These are phyloP conservation scores for Chiloscyllium plagiosum DNA, from an alignment of 2,113 vertebrate species.

Conservation along the genomic window DNA sequence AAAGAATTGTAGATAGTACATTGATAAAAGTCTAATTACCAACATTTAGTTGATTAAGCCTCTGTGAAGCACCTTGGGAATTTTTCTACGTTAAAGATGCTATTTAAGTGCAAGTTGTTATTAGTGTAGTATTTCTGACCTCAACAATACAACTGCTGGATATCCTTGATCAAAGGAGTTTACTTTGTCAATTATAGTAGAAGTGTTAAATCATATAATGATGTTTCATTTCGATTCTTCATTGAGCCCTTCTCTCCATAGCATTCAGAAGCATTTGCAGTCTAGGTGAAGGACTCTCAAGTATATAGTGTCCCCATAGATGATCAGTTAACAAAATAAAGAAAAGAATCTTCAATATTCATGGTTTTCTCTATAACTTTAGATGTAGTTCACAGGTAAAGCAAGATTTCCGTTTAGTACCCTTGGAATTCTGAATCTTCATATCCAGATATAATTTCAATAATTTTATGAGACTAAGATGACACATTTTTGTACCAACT, in stretches of 20 bases:
- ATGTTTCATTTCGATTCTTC: conserved; percentile 9
- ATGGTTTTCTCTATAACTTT: conserved; percentile 5
- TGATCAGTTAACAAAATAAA: neutral
- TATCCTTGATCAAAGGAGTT: neutral
- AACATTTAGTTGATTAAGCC: neutral
- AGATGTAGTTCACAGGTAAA: conserved; percentile 14
- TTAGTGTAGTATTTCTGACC: neutral
- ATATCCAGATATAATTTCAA: conserved; percentile 18
- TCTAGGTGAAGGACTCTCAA: conserved; percentile 3
- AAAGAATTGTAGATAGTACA: conserved; percentile 22
- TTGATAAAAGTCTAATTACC: conserved; percentile 13
- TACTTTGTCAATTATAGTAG: neutral
- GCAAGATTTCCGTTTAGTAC: conserved; percentile 8
- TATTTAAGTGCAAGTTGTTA: neutral
- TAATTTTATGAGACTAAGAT: neutral
- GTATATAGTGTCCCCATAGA: neutral
- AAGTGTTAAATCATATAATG: neutral
- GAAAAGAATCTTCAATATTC: neutral
- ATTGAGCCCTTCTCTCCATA: conserved; percentile 2
- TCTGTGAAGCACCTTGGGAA: neutral
- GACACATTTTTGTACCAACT: neutral
- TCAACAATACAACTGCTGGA: neutral
- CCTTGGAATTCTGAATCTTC: conserved; percentile 24
- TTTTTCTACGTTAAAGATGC: conserved; percentile 11
- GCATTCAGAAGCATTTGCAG: neutral